These are phyloP conservation scores for Drosophila trapezifrons DNA, from an alignment of 1,140 invertebrate genomes.

Conservation along the genomic window DNA sequence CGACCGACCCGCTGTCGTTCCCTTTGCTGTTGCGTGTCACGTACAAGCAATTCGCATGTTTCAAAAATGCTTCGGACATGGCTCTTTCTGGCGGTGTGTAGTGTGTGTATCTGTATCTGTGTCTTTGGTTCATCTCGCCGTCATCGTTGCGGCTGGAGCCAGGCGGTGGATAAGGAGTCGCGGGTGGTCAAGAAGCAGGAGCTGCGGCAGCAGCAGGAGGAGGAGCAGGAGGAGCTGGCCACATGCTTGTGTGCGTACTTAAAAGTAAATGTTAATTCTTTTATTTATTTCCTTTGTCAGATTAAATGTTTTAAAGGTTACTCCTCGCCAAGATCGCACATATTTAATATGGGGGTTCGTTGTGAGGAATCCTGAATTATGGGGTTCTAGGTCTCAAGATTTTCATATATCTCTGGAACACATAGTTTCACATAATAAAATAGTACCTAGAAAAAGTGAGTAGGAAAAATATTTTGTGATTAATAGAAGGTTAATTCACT, in stretches of 20 bases:
- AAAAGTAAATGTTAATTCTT: slow-evolving; percentile 82
- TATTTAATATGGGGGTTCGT: slow-evolving; percentile 30
- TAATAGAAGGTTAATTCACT: too few species aligned
- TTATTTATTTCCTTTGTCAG: slow-evolving; percentile 83
- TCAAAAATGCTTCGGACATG: slow-evolving; percentile 81
- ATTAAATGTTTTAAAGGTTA: slow-evolving; percentile 82
- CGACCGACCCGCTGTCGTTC: slow-evolving; percentile 47
- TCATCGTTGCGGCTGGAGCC: slow-evolving; percentile 38
- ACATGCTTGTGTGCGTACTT: slow-evolving; percentile 75
- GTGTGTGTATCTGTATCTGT: slow-evolving; percentile 38
- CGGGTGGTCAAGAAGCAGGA: slow-evolving; percentile 18
- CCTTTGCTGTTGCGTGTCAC: slow-evolving; percentile 82
- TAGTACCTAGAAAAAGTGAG: background rate
- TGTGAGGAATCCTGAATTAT: slow-evolving; percentile 28
- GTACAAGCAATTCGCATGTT: slow-evolving; percentile 84
- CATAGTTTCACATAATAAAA: too few species aligned
- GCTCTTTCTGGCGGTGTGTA: slow-evolving; percentile 57
- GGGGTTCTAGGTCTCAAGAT: slow-evolving; percentile 11
- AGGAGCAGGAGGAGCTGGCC: slow-evolving; percentile 10
- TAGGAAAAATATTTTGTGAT: too few species aligned
- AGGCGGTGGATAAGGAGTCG: slow-evolving; percentile 14
- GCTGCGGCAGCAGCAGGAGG: background rate
- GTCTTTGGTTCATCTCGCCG: slow-evolving; percentile 64
- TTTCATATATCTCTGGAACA: background rate
- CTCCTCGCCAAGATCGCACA: slow-evolving; percentile 27